Percentiles rank a stretch among this genome's conserved stretches.
Conservation (phyloP, 2,888 invertebrate species). For the Nemurella pictetii region DNA sequence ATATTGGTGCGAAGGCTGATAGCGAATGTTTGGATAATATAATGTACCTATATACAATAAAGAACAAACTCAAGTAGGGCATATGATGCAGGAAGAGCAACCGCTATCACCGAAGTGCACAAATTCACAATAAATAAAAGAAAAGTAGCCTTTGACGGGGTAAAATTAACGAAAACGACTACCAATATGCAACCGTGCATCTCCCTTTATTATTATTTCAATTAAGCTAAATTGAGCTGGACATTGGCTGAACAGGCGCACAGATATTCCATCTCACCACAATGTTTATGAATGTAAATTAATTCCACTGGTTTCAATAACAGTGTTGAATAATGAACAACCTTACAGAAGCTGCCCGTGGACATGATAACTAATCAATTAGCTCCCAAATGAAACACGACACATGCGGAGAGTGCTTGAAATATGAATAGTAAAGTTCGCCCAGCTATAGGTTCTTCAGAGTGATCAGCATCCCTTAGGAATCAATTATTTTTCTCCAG, state of each 20-base stretch:
- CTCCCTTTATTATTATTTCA: background rate
- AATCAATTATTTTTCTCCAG: conserved; percentile 1
- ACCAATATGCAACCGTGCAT: background rate
- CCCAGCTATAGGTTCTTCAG: background rate
- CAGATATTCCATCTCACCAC: background rate
- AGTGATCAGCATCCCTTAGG: background rate
- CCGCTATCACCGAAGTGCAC: background rate
- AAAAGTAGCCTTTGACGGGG: no score
- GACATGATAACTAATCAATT: conserved; percentile 22
- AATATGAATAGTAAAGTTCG: background rate
- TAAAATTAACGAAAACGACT: background rate
- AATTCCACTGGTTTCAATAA: conserved; percentile 20
- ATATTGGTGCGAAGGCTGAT: background rate
- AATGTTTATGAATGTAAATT: conserved; percentile 12
- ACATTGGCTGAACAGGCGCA: background rate
- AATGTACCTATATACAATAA: background rate
- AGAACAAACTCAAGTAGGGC: background rate
- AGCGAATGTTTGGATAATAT: background rate
- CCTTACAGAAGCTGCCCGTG: background rate
- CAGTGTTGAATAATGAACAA: conserved; percentile 18
- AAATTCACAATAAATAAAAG: background rate
- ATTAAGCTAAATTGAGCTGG: background rate
- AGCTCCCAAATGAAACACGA: conserved; percentile 1
- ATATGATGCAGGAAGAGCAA: background rate
- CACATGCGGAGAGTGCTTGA: background rate